Base-by-base conservation (phyloP, 2,113 vertebrate species). In the Sander lucioperca region DNA sequence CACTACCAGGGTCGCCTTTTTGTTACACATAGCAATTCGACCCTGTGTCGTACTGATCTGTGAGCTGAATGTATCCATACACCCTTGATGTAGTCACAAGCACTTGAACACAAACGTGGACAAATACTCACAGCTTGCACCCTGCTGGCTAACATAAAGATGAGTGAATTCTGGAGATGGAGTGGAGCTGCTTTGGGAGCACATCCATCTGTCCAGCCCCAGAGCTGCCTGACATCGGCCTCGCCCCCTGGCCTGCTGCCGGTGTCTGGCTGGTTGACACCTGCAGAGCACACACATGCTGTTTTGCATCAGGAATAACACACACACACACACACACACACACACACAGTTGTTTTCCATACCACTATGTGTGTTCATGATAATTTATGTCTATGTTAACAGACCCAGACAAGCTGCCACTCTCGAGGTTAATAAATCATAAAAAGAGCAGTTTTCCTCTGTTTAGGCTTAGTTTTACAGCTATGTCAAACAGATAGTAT, bases 131-230 rank as follows among this genome's bases (percentile, higher is more conserved):
- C 65, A 79, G 74, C 75, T 62, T 70, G 54, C 16, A 33, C 50
- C 57, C 63, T 54, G 63, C 59, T 78, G 62, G 62, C 78, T 56
- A 54, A 61, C 67, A 47, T 13, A 53, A 36, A 63, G 25, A 79
- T 45, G 67, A 71, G 47, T 80, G 77, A 74, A 53, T 59, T 13
- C 3, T 47, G 5, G 43, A 79, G 58, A 65, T 80, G 61, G 59
- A 87, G 71, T 50, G 21, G 62, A 74, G 87, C 64, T 21, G 61
- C 73, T 73, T 30, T 63, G 54, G 68, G 59, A 86, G 64, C 62
- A 9, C 58, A 74, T 83, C 74, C 79, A 82, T 90, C 79, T 86
- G 63, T 65, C 62, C 47, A 5, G 25, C 74, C 66, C 80, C 77
- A 65, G 50, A 72, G 74, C 54, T 79, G 81, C 63, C 61, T 45